Evolutionary conservation across 1,140 invertebrate species (phyloP).

Genomic region (Agraylea sexmaculata): DNA sequence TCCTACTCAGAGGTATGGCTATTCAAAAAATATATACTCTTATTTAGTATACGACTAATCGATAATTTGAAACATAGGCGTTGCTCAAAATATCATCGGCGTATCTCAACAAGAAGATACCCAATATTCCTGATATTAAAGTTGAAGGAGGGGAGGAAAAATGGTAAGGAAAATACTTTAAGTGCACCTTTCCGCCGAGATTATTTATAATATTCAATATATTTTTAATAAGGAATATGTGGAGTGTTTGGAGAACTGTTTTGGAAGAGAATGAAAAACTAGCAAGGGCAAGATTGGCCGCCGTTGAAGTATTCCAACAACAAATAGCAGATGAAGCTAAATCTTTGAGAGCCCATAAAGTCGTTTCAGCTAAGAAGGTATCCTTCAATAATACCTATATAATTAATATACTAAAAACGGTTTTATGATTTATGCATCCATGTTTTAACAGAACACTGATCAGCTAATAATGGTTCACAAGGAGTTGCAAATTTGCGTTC

Average conservation of each 20-base stretch:
- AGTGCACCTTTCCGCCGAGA: neutral
- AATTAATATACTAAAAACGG: conserved; percentile 7
- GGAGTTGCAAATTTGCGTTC: conserved; percentile 75
- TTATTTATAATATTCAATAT: neutral
- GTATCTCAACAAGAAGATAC: conserved; percentile 85
- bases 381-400: neutral
- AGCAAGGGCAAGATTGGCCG: conserved; percentile 77
- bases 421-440: neutral
- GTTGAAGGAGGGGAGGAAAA: conserved; percentile 78
- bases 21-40: conserved; percentile 3
- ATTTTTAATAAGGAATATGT: conserved; percentile 73
- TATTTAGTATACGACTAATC: conserved; percentile 1
- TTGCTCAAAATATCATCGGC: conserved; percentile 80
- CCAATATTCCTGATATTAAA: conserved; percentile 79
- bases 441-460: conserved; percentile 60
- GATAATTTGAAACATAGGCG: conserved; percentile 41
- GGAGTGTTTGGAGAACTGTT: conserved; percentile 89
- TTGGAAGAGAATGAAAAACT: conserved; percentile 92
- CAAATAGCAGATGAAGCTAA: conserved; percentile 90
- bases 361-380: conserved; percentile 79
- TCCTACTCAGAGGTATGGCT: conserved; percentile 80
- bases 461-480: conserved; percentile 79
- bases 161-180: conserved; percentile 50
- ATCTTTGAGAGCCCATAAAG: conserved; percentile 67
- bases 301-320: conserved; percentile 87